Evolutionary conservation across 2,113 vertebrate genomes (phyloP).

Genomic region (Corvus hawaiiensis): DNA sequence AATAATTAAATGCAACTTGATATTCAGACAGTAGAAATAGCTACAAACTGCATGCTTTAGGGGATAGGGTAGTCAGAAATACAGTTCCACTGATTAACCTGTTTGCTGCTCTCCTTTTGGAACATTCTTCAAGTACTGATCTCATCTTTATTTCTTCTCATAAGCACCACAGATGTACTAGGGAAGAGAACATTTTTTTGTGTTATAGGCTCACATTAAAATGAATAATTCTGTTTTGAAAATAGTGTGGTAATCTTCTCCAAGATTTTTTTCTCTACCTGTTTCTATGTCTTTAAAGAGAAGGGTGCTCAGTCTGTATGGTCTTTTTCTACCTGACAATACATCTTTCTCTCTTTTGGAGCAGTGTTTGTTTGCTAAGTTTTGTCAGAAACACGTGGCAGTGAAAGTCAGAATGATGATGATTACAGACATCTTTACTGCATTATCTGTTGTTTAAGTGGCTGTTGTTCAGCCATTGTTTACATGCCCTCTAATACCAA

Average conservation of each 20-base stretch:
- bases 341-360: background rate
- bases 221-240: background rate
- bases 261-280: background rate
- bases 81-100: background rate
- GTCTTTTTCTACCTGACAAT: background rate
- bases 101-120: background rate
- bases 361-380: background rate
- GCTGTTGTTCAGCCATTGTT: background rate
- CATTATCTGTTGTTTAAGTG: background rate
- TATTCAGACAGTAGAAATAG: background rate
- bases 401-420: background rate
- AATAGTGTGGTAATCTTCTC: background rate
- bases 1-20: background rate
- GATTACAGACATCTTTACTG: background rate
- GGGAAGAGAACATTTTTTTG: background rate
- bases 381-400: background rate
- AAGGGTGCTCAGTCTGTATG: background rate
- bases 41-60: background rate
- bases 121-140: background rate
- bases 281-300: background rate
- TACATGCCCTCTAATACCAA: background rate
- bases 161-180: background rate
- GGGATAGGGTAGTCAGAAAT: background rate
- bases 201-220: background rate
- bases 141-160: background rate